Evolutionary conservation across 2,113 vertebrate species (phyloP).

Genomic region (Orientallactaga bullata): DNA sequence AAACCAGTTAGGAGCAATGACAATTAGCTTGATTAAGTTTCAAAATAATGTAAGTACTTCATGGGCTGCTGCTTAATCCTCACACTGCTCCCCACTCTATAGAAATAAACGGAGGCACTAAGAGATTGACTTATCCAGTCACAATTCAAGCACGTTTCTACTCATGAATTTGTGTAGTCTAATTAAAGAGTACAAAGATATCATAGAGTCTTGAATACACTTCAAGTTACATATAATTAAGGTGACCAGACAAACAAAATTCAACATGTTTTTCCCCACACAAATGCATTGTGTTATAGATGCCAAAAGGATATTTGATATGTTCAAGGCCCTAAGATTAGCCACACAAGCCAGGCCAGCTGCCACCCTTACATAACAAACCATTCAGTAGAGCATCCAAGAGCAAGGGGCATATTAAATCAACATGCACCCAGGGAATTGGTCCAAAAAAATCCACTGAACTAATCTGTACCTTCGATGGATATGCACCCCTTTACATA

Average conservation of each 20-base stretch:
- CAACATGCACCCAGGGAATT: neutral
- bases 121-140: neutral
- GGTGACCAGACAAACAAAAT: neutral
- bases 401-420: neutral
- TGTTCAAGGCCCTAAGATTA: neutral
- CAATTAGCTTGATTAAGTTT: slow-evolving; percentile 3
- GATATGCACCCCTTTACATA: neutral
- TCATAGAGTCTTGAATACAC: neutral
- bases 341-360: neutral
- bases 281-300: neutral
- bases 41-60: neutral
- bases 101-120: slow-evolving; percentile 2
- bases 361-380: neutral
- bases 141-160: neutral
- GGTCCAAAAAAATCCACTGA: neutral
- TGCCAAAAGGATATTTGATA: neutral
- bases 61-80: neutral
- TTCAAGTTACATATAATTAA: neutral
- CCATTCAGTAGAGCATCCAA: neutral
- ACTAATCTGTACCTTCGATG: neutral
- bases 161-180: neutral
- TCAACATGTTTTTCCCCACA: neutral
- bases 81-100: neutral
- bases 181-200: slow-evolving; percentile 20
- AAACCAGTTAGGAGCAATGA: neutral